phyloP scores from a whole-genome alignment of 2,888 invertebrate species.

The Sarcophaga subvicina region DNA sequence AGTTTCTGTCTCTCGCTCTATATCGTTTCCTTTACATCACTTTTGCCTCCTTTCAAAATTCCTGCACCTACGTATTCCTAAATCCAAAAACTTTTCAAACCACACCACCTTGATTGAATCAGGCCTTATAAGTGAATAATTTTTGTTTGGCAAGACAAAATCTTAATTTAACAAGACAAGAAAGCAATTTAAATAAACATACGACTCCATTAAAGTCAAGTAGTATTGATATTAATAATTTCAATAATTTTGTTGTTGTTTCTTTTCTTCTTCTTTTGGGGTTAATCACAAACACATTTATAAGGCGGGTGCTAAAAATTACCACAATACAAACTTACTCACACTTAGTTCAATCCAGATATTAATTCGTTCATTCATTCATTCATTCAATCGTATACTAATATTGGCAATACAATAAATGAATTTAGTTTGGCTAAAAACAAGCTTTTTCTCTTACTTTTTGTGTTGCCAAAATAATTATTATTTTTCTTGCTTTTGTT shows the following conservation, averaged over 20 bases:
- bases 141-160: conserved; percentile 34
- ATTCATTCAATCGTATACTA: not conserved
- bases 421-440: conserved; percentile 1
- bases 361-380: too few relatives aligned
- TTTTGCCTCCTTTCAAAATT: not conserved
- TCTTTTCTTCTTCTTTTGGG: conserved; percentile 2
- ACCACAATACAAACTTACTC: not conserved
- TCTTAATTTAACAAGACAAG: conserved; percentile 5
- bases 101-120: not conserved
- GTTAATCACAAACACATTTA: conserved; percentile 37
- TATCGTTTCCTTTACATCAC: too few relatives aligned
- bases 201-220: conserved; percentile 24
- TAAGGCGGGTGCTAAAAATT: conserved; percentile 49
- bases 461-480: not conserved
- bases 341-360: not conserved
- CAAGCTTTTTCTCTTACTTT: not conserved
- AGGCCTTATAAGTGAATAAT: not conserved
- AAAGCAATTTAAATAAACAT: not conserved
- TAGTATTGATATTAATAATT: conserved; percentile 24
- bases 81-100: not conserved
- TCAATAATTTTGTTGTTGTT: conserved; percentile 1
- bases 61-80: too few relatives aligned
- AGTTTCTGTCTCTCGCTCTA: too few relatives aligned
- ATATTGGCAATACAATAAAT: conserved; percentile 23
- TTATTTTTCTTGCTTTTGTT: not conserved